Evolutionary conservation across 1,140 invertebrate species (phyloP).

Genomic region (Phymorhynchus buccinoides): DNA sequence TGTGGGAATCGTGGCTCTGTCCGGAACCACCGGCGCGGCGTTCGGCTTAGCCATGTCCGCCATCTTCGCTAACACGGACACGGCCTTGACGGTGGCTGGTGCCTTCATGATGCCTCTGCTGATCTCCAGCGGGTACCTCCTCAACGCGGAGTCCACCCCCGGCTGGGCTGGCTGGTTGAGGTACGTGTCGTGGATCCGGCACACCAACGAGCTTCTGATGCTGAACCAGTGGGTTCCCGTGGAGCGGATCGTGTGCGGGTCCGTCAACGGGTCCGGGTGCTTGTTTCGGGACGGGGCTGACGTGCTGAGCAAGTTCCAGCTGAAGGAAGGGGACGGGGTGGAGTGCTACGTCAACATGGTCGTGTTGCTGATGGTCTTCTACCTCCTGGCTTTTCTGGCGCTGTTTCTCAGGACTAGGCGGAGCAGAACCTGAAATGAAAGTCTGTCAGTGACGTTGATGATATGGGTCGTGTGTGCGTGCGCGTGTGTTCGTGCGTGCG

Average conservation of each 20-base stretch:
- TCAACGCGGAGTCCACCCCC: slow-evolving; percentile 91
- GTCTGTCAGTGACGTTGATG: too few relatives aligned
- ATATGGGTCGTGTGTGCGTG: background rate
- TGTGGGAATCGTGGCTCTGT: background rate
- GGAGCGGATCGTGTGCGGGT: slow-evolving; percentile 55
- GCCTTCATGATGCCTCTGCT: slow-evolving; percentile 93
- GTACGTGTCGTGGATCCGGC: slow-evolving; percentile 95
- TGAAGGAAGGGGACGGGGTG: background rate
- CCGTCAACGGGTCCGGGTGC: background rate
- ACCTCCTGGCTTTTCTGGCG: background rate
- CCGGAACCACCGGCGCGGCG: background rate
- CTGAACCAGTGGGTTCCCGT: slow-evolving; percentile 90
- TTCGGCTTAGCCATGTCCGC: slow-evolving; percentile 90
- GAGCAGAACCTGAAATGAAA: background rate
- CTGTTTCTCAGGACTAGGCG: background rate
- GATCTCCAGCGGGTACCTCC: slow-evolving; percentile 95
- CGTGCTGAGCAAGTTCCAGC: background rate
- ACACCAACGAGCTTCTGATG: slow-evolving; percentile 92
- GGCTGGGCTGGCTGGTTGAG: slow-evolving; percentile 91
- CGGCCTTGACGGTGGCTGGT: slow-evolving; percentile 90
- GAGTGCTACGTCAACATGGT: background rate
- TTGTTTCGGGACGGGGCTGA: background rate
- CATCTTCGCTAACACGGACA: slow-evolving; percentile 83
- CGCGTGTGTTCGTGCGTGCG: background rate
- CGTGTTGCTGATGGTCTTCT: background rate